phyloP scores from a whole-genome alignment of 2,797 vertebrate genomes.

The Lophotriccus pileatus region DNA sequence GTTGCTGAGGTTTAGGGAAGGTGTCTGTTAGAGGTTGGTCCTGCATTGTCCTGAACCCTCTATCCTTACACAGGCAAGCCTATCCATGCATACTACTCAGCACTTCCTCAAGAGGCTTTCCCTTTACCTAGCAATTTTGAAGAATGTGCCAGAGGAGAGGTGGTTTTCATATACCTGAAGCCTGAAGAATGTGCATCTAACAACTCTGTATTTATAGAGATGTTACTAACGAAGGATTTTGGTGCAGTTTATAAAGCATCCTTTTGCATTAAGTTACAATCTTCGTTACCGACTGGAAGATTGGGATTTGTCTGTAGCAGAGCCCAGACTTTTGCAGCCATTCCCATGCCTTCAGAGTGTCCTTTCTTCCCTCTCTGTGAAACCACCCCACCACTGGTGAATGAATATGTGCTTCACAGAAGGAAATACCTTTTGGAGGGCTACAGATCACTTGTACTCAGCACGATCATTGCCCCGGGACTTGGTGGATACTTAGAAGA shows the following conservation, averaged over 20 bases:
- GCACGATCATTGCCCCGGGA: not conserved
- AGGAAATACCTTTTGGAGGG: not conserved
- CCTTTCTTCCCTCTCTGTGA: not conserved
- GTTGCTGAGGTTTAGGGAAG: not conserved
- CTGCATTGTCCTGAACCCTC: not conserved
- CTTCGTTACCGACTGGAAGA: not conserved
- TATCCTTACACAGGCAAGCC: not conserved
- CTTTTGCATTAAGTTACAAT: not conserved
- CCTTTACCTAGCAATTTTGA: not conserved
- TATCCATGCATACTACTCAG: not conserved
- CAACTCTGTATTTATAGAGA: not conserved
- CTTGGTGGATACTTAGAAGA: not conserved
- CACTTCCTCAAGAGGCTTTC: not conserved
- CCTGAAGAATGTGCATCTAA: not conserved
- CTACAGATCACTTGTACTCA: not conserved
- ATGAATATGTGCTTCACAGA: not conserved
- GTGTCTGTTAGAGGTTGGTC: not conserved
- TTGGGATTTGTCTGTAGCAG: not conserved
- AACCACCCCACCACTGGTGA: not conserved
- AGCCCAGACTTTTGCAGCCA: not conserved
- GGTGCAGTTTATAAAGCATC: not conserved
- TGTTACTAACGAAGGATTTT: not conserved
- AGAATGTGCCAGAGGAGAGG: accelerated
- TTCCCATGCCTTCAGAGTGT: not conserved
- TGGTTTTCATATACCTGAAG: not conserved